A percentile compares a stretch with the other conserved stretches of the same genome.
These are phyloP conservation scores for Muraenolepis orangiensis DNA, from an alignment of 2,797 vertebrate species.

Conservation along the genomic window DNA sequence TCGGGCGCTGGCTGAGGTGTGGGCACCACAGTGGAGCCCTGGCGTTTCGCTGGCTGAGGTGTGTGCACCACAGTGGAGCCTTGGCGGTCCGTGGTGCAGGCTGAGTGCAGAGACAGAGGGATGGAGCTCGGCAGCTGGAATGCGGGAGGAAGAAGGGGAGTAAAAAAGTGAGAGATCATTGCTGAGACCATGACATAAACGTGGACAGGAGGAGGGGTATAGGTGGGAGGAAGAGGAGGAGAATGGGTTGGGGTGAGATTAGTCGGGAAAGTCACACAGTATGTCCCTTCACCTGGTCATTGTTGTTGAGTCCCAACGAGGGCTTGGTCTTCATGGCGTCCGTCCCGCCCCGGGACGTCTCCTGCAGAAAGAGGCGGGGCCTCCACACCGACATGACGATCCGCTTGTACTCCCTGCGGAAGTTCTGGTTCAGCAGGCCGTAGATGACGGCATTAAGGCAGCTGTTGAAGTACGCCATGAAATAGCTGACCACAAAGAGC, in stretches of 20 bases:
- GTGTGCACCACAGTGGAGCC: background rate
- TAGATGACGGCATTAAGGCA: constrained; percentile 89
- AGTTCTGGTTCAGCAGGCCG: constrained; percentile 87
- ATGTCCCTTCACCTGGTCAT: constrained; percentile 76
- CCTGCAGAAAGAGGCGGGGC: constrained; percentile 77
- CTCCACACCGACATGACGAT: constrained; percentile 80
- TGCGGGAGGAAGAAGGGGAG: background rate
- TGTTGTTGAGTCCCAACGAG: constrained; percentile 81
- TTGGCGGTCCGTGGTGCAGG: background rate
- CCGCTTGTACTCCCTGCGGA: constrained; percentile 81
- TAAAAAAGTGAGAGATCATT: background rate
- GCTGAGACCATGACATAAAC: background rate
- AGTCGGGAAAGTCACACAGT: constrained; percentile 59
- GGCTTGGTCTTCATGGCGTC: constrained; percentile 79
- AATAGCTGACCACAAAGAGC: constrained; percentile 84
- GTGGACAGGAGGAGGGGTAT: background rate
- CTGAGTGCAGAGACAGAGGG: background rate
- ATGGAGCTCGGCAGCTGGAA: constrained; percentile 2
- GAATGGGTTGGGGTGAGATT: background rate
- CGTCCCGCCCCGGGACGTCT: constrained; percentile 76
- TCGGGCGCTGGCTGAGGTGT: background rate
- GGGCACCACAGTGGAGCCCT: background rate
- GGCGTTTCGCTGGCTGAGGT: background rate
- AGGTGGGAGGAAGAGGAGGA: background rate
- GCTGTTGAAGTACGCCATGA: constrained; percentile 90